Conservation (phyloP, 2,888 invertebrate genomes). For the Eupithecia abbreviata region DNA sequence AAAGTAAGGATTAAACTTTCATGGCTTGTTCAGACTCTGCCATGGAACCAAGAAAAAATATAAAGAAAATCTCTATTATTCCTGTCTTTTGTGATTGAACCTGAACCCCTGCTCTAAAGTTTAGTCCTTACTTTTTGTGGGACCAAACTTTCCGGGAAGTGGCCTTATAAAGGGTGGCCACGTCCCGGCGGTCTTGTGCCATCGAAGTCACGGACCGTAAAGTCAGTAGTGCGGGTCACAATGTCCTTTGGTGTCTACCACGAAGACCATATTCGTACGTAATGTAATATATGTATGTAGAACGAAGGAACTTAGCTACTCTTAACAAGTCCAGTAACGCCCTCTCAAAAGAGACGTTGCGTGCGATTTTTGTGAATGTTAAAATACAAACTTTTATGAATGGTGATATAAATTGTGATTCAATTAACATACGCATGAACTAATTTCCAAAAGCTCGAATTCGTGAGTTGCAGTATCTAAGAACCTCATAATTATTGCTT, state of each 20-base stretch:
- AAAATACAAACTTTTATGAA: neutral
- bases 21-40: too few species aligned
- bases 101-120: too few species aligned
- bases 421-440: neutral
- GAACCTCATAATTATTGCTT: conserved; percentile 5
- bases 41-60: too few species aligned
- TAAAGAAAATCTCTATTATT: too few species aligned
- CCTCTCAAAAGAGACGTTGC: neutral
- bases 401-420: neutral
- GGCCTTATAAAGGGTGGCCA: neutral
- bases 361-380: neutral
- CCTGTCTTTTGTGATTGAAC: too few species aligned
- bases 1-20: too few species aligned
- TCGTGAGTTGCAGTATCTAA: conserved; percentile 3
- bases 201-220: neutral
- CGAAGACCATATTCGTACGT: too few species aligned
- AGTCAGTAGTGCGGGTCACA: neutral
- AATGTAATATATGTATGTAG: too few species aligned
- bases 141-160: too few species aligned
- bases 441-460: neutral
- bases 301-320: neutral
- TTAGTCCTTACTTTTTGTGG: too few species aligned
- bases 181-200: neutral
- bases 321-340: neutral
- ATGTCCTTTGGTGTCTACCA: neutral